Percentiles rank a stretch among this genome's conserved stretches.
Conservation (phyloP, 1,140 invertebrate species). For the Agrypnia vestita region DNA sequence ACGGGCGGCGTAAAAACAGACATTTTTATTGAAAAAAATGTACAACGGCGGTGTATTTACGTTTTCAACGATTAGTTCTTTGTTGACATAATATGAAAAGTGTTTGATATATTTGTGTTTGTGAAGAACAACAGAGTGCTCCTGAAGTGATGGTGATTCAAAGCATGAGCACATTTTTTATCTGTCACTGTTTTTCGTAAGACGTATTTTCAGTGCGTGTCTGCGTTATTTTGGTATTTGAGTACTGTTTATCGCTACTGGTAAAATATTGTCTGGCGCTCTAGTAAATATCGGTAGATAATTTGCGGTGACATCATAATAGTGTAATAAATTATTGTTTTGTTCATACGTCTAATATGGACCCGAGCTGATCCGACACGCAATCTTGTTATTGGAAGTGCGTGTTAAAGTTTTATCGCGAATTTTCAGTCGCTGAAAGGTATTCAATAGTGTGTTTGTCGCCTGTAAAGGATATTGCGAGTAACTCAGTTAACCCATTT, state of each 20-base stretch:
- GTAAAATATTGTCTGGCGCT: conserved; percentile 1
- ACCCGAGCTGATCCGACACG: conserved; percentile 37
- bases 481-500: conserved; percentile 15
- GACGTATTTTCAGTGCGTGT: conserved; percentile 54
- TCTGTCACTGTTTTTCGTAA: conserved; percentile 52
- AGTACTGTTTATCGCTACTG: conserved; percentile 27
- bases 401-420: conserved; percentile 18
- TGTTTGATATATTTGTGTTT: conserved; percentile 14
- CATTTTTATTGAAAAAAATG: conserved; percentile 51
- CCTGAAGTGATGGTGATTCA: conserved; percentile 24
- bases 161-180: conserved; percentile 50
- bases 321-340: conserved; percentile 44
- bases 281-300: conserved; percentile 8
- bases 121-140: conserved; percentile 5
- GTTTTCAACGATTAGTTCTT: conserved; percentile 37
- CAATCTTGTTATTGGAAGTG: conserved; percentile 42
- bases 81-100: conserved; percentile 36
- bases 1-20: conserved; percentile 54
- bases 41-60: conserved; percentile 46
- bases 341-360: conserved; percentile 38
- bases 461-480: not conserved
- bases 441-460: conserved; percentile 17
- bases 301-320: not conserved
- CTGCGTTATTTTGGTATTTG: conserved; percentile 47
- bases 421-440: not conserved